These are phyloP conservation scores for Stichodactyla mertensii DNA, from an alignment of 64 coral and sea anemone genomes.

Conservation along the genomic window DNA sequence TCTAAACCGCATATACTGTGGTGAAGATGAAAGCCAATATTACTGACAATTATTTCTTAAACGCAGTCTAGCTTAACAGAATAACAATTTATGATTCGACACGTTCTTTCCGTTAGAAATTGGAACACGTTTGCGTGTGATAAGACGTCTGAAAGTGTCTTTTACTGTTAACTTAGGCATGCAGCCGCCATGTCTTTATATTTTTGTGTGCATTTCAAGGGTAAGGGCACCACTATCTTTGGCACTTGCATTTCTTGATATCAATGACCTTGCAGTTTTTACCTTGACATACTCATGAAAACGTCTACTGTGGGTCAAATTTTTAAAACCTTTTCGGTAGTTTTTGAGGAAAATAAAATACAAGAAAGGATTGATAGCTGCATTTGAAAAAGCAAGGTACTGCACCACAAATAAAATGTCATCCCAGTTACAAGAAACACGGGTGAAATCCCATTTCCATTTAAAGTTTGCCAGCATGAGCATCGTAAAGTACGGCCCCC, in stretches of 20 bases:
- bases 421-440: constrained; percentile 10
- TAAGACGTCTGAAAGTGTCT: neutral
- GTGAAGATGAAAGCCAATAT: neutral
- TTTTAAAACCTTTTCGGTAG: constrained; percentile 13
- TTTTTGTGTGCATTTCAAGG: neutral
- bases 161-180: neutral
- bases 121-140: neutral
- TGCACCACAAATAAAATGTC: constrained; percentile 12
- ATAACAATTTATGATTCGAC: neutral
- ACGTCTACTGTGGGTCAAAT: neutral
- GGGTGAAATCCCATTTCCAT: neutral
- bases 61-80: neutral
- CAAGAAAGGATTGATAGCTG: constrained; percentile 31
- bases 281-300: neutral
- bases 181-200: neutral
- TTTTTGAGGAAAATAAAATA: constrained; percentile 37
- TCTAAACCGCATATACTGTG: neutral
- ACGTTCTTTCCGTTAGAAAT: neutral
- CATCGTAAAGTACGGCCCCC: constrained; percentile 8
- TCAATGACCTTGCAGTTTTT: neutral
- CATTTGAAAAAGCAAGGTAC: constrained; percentile 39
- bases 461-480: constrained; percentile 13
- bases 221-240: neutral
- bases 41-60: neutral
- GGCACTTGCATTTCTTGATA: neutral